phyloP scores from a whole-genome alignment of 1,140 invertebrate species.

The Holotrichia oblita region DNA sequence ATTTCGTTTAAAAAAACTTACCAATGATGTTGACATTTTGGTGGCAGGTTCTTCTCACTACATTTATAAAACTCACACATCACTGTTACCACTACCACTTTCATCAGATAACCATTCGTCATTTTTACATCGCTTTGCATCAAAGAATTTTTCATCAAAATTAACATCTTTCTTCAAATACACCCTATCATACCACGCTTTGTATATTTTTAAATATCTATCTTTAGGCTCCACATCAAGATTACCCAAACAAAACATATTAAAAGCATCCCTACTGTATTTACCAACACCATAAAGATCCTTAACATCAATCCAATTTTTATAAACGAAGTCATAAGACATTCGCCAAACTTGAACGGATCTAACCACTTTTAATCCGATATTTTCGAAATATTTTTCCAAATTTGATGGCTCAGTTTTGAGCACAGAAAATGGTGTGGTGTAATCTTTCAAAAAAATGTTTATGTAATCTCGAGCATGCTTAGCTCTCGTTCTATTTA shows the following conservation, averaged over 20 bases:
- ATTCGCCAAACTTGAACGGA: constrained; percentile 66
- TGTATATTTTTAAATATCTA: constrained; percentile 66
- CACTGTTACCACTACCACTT: not conserved
- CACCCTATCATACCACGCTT: constrained; percentile 61
- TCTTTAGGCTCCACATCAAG: constrained; percentile 65
- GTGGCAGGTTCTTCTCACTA: too few relatives aligned
- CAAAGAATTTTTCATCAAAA: constrained; percentile 10
- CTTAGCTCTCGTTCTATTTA: constrained; percentile 65
- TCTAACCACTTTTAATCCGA: constrained; percentile 62
- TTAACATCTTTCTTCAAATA: constrained; percentile 22
- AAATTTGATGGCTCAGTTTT: constrained; percentile 58
- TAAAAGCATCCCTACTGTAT: constrained; percentile 67
- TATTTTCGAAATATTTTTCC: constrained; percentile 63
- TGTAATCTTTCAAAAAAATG: constrained; percentile 63
- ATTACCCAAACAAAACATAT: constrained; percentile 66
- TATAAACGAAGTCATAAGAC: constrained; percentile 65
- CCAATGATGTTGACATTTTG: too few relatives aligned
- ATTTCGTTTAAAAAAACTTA: too few relatives aligned
- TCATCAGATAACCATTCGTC: not conserved
- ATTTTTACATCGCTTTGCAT: not conserved
- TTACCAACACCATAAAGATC: constrained; percentile 66
- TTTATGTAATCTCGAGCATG: constrained; percentile 62
- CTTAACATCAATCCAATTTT: constrained; percentile 65
- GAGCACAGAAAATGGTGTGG: constrained; percentile 63
- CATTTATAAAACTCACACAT: not conserved